Conservation (phyloP, 1,140 invertebrate genomes). For the Papilio dardanus region DNA sequence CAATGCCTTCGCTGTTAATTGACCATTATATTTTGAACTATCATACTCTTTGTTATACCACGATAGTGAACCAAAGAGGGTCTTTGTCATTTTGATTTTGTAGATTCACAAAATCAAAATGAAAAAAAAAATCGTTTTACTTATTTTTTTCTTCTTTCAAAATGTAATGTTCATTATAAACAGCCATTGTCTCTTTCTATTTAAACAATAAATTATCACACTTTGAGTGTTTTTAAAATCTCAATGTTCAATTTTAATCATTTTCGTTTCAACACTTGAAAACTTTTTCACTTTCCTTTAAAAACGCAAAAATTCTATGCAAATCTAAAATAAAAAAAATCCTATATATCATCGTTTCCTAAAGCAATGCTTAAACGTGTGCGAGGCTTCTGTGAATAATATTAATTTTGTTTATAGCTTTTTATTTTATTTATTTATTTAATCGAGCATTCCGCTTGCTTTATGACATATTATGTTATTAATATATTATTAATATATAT, state of each 20-base stretch:
- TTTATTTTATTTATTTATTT: background rate
- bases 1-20: conserved; percentile 14
- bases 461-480: conserved; percentile 45
- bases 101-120: too few relatives aligned
- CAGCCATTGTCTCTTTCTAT: background rate
- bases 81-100: too few relatives aligned
- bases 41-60: background rate
- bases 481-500: conserved; percentile 37
- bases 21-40: conserved; percentile 32
- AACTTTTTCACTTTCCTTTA: background rate
- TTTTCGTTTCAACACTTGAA: background rate
- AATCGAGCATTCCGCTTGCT: conserved; percentile 29
- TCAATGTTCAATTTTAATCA: background rate
- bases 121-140: too few relatives aligned
- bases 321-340: background rate
- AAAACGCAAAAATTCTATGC: too few relatives aligned
- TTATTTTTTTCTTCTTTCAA: background rate
- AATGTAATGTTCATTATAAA: background rate
- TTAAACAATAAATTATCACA: background rate
- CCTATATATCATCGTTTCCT: background rate
- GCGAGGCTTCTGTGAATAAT: background rate
- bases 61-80: too few relatives aligned
- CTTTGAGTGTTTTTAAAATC: background rate
- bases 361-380: background rate
- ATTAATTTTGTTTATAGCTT: background rate